A percentile compares a stretch with the other conserved stretches of the same genome.
Evolutionary conservation across 2,888 invertebrate species (phyloP).

Genomic region (Periphyllus acericola): DNA sequence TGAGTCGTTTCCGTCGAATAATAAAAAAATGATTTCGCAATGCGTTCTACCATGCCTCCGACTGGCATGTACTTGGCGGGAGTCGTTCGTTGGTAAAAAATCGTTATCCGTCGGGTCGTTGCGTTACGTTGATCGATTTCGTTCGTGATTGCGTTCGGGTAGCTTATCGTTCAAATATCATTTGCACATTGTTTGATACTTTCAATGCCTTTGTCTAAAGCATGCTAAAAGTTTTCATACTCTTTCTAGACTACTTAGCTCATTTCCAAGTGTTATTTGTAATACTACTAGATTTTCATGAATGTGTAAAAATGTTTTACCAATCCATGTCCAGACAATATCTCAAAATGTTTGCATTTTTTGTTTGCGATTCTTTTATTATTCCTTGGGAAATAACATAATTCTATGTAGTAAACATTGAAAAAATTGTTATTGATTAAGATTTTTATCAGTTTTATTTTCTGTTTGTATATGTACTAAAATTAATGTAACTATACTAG

Average conservation of each 20-base stretch:
- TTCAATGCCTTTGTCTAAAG: background rate
- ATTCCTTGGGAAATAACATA: background rate
- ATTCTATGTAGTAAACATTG: background rate
- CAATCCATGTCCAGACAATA: slow-evolving; percentile 2
- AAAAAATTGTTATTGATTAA: background rate
- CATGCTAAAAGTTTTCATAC: background rate
- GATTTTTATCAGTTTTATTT: background rate
- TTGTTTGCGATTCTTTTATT: background rate
- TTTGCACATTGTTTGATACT: background rate
- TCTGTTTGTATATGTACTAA: background rate
- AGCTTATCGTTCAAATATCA: slow-evolving; percentile 5
- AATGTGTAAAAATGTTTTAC: slow-evolving; percentile 11
- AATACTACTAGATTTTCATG: background rate
- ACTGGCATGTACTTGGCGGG: slow-evolving; percentile 35
- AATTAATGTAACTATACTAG: background rate
- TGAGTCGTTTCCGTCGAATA: slow-evolving; percentile 37
- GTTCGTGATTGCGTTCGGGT: slow-evolving; percentile 44
- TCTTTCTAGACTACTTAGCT: background rate
- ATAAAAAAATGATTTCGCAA: slow-evolving; percentile 27
- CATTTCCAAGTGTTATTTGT: background rate
- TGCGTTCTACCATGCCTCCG: slow-evolving; percentile 30
- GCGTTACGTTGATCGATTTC: slow-evolving; percentile 29
- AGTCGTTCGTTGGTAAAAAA: slow-evolving; percentile 18
- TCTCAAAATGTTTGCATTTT: slow-evolving; percentile 16
- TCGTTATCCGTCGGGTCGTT: slow-evolving; percentile 40